Evolutionary conservation across 37 sponge, comb jelly and placozoan species (phyloP).

Genomic region (Bolinopsis microptera): DNA sequence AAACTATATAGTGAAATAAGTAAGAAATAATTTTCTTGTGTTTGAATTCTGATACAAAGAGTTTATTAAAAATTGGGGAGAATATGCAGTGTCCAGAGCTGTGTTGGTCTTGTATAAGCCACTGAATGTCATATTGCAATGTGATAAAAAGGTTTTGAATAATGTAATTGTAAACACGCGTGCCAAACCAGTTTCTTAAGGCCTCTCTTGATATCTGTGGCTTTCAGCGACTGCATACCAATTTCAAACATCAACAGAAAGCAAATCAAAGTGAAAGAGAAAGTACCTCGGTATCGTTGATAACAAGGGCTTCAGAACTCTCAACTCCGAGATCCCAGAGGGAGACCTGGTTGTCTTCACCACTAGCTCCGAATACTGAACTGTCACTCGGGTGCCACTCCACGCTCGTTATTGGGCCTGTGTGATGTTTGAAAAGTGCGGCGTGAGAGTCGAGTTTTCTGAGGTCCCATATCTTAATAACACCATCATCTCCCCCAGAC

Average conservation of each 20-base stretch:
- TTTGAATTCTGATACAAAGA: neutral
- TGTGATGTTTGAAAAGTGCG: slow-evolving; percentile 92
- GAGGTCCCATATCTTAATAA: slow-evolving; percentile 95
- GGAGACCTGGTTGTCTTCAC: slow-evolving; percentile 93
- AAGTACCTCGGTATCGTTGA: slow-evolving; percentile 56
- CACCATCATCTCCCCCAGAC: slow-evolving; percentile 95
- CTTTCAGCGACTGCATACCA: too few species aligned
- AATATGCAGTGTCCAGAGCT: too few species aligned
- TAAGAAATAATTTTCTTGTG: neutral
- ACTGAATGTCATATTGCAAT: too few species aligned
- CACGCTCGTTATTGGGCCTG: slow-evolving; percentile 82
- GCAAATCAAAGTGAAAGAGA: too few species aligned
- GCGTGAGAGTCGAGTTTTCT: slow-evolving; percentile 77
- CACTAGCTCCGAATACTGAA: slow-evolving; percentile 91
- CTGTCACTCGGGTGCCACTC: slow-evolving; percentile 94
- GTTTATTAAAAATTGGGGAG: too few species aligned
- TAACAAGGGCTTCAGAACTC: slow-evolving; percentile 65
- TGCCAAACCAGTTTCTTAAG: too few species aligned
- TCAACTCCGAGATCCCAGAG: slow-evolving; percentile 97
- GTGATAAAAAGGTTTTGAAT: too few species aligned
- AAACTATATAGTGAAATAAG: neutral
- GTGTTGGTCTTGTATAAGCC: too few species aligned
- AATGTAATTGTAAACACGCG: too few species aligned
- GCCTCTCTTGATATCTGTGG: too few species aligned
- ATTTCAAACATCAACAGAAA: too few species aligned